phyloP scores from a whole-genome alignment of 2,888 invertebrate species.

The Chrysomela aeneicollis region DNA sequence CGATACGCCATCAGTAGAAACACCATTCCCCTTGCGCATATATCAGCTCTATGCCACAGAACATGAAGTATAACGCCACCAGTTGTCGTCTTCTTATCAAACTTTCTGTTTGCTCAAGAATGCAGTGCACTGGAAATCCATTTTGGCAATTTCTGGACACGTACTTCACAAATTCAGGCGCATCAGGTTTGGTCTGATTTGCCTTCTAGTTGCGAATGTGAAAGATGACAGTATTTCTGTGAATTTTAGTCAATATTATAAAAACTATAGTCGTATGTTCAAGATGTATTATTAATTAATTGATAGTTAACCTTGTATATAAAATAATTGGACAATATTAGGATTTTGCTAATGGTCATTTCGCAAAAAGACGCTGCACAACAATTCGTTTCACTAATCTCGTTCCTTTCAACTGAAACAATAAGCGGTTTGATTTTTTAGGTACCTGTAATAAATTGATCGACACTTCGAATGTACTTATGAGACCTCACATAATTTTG shows the following conservation, averaged over 20 bases:
- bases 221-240: conserved; percentile 46
- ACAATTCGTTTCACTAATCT: conserved; percentile 13
- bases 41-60: not conserved
- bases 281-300: conserved; percentile 37
- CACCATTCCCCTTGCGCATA: too few species aligned
- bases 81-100: too few species aligned
- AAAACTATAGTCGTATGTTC: conserved; percentile 33
- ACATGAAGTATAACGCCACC: not conserved
- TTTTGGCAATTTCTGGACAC: too few species aligned
- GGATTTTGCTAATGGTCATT: not conserved
- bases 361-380: conserved; percentile 8
- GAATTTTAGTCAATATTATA: conserved; percentile 46
- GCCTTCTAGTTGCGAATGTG: conserved; percentile 19
- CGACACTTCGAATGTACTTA: not conserved
- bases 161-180: not conserved
- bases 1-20: too few species aligned
- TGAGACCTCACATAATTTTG: not conserved
- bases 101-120: too few species aligned
- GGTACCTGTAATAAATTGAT: not conserved
- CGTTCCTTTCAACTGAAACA: conserved; percentile 20
- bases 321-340: conserved; percentile 45
- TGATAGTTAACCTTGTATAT: conserved; percentile 39
- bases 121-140: too few species aligned
- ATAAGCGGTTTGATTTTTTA: not conserved
- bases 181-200: conserved; percentile 6